phyloP scores from a whole-genome alignment of 2,113 vertebrate species.

The Boulengeromyrus knoepffleri region DNA sequence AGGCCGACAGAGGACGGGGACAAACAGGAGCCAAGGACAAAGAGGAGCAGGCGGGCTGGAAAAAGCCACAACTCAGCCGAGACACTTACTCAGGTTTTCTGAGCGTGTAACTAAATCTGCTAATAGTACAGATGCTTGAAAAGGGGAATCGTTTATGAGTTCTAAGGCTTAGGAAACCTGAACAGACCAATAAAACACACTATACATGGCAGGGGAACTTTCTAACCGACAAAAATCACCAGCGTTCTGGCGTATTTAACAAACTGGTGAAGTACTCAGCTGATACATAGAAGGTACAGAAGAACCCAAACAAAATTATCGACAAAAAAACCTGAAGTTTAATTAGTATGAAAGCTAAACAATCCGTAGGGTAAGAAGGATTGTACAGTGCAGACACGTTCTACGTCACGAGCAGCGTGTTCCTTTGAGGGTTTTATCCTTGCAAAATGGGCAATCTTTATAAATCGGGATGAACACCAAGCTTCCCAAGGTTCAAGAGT shows the following conservation, averaged over 20 bases:
- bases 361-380: not conserved
- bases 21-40: not conserved
- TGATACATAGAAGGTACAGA: not conserved
- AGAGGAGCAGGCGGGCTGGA: not conserved
- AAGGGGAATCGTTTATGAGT: not conserved
- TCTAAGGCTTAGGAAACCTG: not conserved
- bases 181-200: not conserved
- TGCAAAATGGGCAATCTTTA: not conserved
- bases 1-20: not conserved
- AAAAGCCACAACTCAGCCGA: not conserved
- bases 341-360: not conserved
- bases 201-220: not conserved
- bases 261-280: not conserved
- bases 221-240: not conserved
- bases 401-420: not conserved
- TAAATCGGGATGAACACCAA: not conserved
- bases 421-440: not conserved
- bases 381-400: not conserved
- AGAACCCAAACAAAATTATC: not conserved
- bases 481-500: not conserved
- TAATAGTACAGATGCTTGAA: not conserved
- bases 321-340: not conserved
- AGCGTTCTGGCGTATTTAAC: not conserved
- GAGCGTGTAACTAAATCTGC: not conserved
- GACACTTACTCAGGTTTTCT: not conserved